A percentile compares a stretch with the other conserved stretches of the same genome.
Evolutionary conservation across 2,888 invertebrate genomes (phyloP).

Genomic region (Pyrgus malvae): DNA sequence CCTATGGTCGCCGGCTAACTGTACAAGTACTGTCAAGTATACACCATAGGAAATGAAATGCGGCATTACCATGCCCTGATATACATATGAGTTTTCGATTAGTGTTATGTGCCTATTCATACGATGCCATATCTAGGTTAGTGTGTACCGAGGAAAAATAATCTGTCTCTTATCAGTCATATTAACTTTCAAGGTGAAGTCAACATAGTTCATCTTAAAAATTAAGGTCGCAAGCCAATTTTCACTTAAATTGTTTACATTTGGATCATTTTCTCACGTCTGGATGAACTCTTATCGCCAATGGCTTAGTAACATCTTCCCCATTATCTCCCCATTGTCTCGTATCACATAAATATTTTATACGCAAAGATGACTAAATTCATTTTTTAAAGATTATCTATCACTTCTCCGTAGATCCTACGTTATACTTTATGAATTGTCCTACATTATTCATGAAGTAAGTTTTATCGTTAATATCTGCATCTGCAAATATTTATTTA

Average conservation of each 20-base stretch:
- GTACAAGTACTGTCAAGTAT: conserved; percentile 28
- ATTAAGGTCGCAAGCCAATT: conserved; percentile 25
- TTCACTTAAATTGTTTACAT: conserved; percentile 29
- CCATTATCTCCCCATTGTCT: too few relatives aligned
- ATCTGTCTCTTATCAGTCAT: conserved; percentile 26
- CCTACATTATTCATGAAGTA: too few relatives aligned
- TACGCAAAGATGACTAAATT: too few relatives aligned
- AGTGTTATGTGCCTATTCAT: conserved; percentile 43
- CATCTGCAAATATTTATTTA: too few relatives aligned
- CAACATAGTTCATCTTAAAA: conserved; percentile 14
- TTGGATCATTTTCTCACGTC: conserved; percentile 23
- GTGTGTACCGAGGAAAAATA: conserved; percentile 1
- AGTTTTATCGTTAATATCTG: too few relatives aligned
- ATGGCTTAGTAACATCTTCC: too few relatives aligned
- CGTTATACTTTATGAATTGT: too few relatives aligned
- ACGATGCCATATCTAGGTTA: conserved; percentile 20
- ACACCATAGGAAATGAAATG: conserved; percentile 55
- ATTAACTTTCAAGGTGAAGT: conserved; percentile 12
- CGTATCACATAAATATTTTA: too few relatives aligned
- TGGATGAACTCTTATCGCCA: conserved; percentile 3
- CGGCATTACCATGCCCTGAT: conserved; percentile 43
- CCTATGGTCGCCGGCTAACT: conserved; percentile 41
- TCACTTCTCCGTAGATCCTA: too few relatives aligned
- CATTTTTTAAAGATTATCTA: too few relatives aligned
- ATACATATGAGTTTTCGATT: conserved; percentile 25